Percentiles rank a stretch among this genome's conserved stretches.
These are phyloP conservation scores for Nemotelus nigrinus DNA, from an alignment of 2,888 invertebrate genomes.

Conservation along the genomic window DNA sequence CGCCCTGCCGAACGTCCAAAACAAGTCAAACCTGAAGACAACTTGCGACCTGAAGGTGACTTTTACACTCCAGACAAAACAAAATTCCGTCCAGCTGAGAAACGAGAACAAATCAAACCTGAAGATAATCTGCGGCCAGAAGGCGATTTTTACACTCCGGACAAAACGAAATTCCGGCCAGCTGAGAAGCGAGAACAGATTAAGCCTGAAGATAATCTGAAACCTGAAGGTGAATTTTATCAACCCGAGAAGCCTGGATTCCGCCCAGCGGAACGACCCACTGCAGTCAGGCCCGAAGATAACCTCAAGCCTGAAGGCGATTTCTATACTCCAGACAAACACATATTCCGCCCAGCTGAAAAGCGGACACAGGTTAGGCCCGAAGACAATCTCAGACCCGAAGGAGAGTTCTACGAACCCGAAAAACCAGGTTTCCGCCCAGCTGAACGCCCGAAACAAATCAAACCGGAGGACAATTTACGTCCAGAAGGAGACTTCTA, in stretches of 20 bases:
- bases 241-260: constrained; percentile 60
- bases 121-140: constrained; percentile 68
- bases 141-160: constrained; percentile 63
- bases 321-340: constrained; percentile 61
- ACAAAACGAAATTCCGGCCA: constrained; percentile 59
- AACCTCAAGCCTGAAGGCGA: constrained; percentile 65
- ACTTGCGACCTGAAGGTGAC: constrained; percentile 68
- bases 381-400: constrained; percentile 66
- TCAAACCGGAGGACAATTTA: constrained; percentile 68
- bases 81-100: constrained; percentile 57
- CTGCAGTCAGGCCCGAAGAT: constrained; percentile 63
- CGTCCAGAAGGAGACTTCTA: constrained; percentile 68
- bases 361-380: constrained; percentile 59
- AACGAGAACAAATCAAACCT: constrained; percentile 63
- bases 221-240: constrained; percentile 66
- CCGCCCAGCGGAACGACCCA: constrained; percentile 62
- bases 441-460: constrained; percentile 66
- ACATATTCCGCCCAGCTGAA: constrained; percentile 63
- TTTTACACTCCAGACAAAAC: constrained; percentile 59
- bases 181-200: constrained; percentile 66
- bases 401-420: constrained; percentile 68
- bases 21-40: constrained; percentile 65
- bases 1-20: constrained; percentile 66
- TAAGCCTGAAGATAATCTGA: constrained; percentile 64
- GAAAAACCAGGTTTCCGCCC: constrained; percentile 65